Base-by-base conservation (phyloP, 2,888 invertebrate species). In the Microctonus hyperodae region DNA sequence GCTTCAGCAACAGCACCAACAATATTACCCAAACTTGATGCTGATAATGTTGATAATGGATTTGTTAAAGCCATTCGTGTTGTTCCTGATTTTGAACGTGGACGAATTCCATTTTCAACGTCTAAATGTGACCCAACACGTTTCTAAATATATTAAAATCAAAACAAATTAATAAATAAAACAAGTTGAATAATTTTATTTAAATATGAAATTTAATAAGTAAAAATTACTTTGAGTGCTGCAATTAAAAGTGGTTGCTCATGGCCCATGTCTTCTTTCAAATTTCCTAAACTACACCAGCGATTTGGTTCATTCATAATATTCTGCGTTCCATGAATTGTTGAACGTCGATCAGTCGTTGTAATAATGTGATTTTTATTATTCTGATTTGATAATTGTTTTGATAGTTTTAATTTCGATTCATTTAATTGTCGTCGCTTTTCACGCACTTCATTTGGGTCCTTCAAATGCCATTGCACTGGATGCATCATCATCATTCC, bases 401-500 rank as follows among this genome's bases (percentile, higher is more conserved):
- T 23, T 11, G 44, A 62, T 13, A 68, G 44, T 33, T 65, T 5
- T 7, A 55, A 73, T 71, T 58, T 76, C 72, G 70, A 75, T 67
- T 70, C 77, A 65, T 37, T 74, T 31, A 67, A 55, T 13, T 67
- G 74, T 33, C 56, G 67, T 66, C 65, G 74, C 69, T 74, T 76
- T 20, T 68, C 78, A 50, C 69, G 74, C 31, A 74, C 75, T 55
- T 74, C 74, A 57, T 72, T 70, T 57, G 72, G 65, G 67, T 73
- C 73, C 61, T 69, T 69, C 53, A 57, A 57, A 58, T 92, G 91
- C 91, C 91, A 90, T 78, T 91, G 88, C 0, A 91, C 90, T 0
- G 92, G 92, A 74, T 92, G 91, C 88, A 92, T 89, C 48, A 91
- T 85, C 53, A 89, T 76, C 89, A 91, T 90, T 0, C 90, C 92